Base-by-base conservation (phyloP, 2,888 invertebrate genomes). In the Cetonia aurata region DNA sequence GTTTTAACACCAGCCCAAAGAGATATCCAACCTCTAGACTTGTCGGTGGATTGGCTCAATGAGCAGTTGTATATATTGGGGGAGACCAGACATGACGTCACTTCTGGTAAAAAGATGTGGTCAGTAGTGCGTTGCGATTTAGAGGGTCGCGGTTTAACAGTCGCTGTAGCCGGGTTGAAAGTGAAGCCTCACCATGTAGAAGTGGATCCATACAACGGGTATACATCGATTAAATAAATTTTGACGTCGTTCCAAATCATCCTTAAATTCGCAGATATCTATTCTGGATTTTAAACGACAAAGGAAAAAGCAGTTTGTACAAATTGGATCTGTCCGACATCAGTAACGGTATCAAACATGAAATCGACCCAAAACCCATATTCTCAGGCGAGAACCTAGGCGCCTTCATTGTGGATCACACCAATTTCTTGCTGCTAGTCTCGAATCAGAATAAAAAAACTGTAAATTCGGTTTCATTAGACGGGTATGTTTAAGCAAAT, bases 181-280 rank as follows among this genome's bases (percentile, higher is more conserved):
- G 88, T 88, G 4, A 88, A 90, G 76, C 93, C 96, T 0, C 88
- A 89, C 69, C 93, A 95, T 79, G 89, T 98, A 76, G 93, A 95
- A 85, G 93, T 96, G 0, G 98, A 98, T 86, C 95, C 98, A 41
- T 92, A 94, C 79, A 97, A 97, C 83, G 98, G 97, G 89, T 93
- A 84, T 85, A 86, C 67, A 42, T 13, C 31, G 6, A 46, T 17
- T 0, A 33, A 9, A 17, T 17, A 25, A 50, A 41, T 59, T 46
- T 44, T 46, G 31, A 25, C 4, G 12, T 19, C 19, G 12, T n/a
- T 31, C 25, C 53, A 19, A 12, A 53, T 53, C 3, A 2, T 10
- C 44, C n/a, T 19, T 25, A 6, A 59, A n/a, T 13, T 60, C 46
- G n/a, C 31, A 93, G 92, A 6, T 96, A 92, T 83, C 84, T 96